Conservation (phyloP, 1,140 invertebrate species). For the Philaenus spumarius region DNA sequence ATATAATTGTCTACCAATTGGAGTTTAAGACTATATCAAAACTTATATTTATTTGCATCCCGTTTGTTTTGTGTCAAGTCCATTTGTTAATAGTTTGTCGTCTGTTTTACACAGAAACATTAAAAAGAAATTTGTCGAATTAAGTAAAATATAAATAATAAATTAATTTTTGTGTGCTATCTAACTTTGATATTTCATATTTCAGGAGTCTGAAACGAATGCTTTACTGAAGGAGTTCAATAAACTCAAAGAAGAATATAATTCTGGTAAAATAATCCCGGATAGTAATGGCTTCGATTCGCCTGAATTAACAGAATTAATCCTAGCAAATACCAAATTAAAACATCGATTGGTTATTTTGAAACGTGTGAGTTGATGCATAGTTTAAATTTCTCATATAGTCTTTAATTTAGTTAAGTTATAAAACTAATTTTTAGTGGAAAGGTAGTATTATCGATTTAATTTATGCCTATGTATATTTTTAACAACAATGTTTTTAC, state of each 20-base stretch:
- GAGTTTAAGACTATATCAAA: too few relatives aligned
- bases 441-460: not conserved
- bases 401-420: conserved; percentile 1
- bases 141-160: too few relatives aligned
- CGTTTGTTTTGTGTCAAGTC: too few relatives aligned
- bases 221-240: conserved; percentile 7
- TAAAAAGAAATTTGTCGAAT: too few relatives aligned
- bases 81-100: too few relatives aligned
- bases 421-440: not conserved
- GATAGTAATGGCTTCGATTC: conserved; percentile 3
- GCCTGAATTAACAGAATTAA: conserved; percentile 47
- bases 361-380: conserved; percentile 54
- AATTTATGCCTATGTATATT: not conserved
- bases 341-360: conserved; percentile 74
- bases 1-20: too few relatives aligned
- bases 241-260: conserved; percentile 7
- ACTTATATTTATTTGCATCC: too few relatives aligned
- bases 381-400: conserved; percentile 3
- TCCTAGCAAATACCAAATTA: conserved; percentile 73
- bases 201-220: conserved; percentile 14
- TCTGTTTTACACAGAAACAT: too few relatives aligned
- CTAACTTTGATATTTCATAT: too few relatives aligned
- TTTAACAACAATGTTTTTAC: not conserved
- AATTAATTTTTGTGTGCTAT: too few relatives aligned
- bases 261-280: not conserved